phyloP scores from a whole-genome alignment of 2,113 vertebrate genomes.

The Corythornis madagascariensis region DNA sequence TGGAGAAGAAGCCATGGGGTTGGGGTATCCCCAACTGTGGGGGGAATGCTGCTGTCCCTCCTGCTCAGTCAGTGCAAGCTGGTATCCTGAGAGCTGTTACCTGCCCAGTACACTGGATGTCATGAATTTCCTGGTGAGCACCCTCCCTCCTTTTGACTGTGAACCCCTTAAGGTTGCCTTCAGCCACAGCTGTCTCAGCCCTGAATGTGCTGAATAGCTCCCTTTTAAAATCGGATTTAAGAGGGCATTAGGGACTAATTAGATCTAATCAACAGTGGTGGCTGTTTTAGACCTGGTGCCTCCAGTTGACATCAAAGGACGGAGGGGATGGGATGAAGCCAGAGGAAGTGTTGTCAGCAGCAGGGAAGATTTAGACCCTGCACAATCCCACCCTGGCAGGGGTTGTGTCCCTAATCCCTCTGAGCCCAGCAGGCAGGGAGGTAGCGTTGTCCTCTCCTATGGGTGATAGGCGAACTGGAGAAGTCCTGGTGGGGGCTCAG shows the following conservation, averaged over 20 bases:
- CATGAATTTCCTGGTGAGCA: not conserved
- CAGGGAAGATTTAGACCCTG: constrained; percentile 42
- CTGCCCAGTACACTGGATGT: fast-evolving
- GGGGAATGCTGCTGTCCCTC: not conserved
- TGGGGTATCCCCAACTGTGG: not conserved
- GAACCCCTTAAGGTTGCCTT: constrained; percentile 24
- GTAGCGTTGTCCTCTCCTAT: fast-evolving
- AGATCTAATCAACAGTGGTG: constrained; percentile 64
- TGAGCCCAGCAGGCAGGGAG: not conserved
- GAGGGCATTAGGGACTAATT: constrained; percentile 64
- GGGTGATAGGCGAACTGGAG: not conserved
- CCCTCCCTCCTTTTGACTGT: constrained; percentile 17
- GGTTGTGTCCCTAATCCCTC: constrained; percentile 27
- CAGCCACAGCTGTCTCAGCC: not conserved
- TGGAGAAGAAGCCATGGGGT: not conserved
- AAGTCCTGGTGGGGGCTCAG: not conserved
- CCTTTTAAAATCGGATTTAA: constrained; percentile 66
- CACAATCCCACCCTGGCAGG: not conserved
- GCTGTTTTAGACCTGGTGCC: constrained; percentile 22
- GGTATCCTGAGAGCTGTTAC: not conserved
- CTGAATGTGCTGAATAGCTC: not conserved
- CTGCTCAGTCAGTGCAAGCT: not conserved
- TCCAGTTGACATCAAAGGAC: constrained; percentile 53
- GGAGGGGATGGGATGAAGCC: not conserved
- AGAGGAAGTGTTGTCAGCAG: not conserved